A percentile compares a stretch with the other conserved stretches of the same genome.
Conservation (phyloP, 2,888 invertebrate species). For the Nephrotoma appendiculata region DNA sequence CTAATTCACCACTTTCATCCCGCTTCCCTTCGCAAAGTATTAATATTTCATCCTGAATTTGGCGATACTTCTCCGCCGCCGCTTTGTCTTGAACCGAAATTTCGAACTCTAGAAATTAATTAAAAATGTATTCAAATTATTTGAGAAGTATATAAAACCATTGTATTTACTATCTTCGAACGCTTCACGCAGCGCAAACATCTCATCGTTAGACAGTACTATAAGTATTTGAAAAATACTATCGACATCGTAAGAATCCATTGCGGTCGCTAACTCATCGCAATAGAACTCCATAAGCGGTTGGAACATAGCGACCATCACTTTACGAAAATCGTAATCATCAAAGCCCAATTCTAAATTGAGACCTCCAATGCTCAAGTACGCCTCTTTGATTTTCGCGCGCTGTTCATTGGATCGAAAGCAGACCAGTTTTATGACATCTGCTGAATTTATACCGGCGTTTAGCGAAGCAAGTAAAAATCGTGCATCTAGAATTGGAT, state of each 20-base stretch:
- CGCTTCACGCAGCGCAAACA: constrained; percentile 36
- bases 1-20: constrained; percentile 49
- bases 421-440: neutral
- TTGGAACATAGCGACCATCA: constrained; percentile 70
- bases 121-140: neutral
- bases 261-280: constrained; percentile 68
- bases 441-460: neutral
- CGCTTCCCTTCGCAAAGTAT: constrained; percentile 59
- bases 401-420: neutral
- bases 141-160: neutral
- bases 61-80: constrained; percentile 77
- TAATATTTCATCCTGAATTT: constrained; percentile 77
- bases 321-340: constrained; percentile 74
- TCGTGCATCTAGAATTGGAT: neutral
- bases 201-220: constrained; percentile 73
- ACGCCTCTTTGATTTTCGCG: neutral
- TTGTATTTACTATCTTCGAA: neutral
- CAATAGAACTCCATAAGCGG: constrained; percentile 75
- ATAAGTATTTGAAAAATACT: constrained; percentile 80
- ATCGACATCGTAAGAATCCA: constrained; percentile 71
- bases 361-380: neutral
- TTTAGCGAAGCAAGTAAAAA: neutral
- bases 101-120: constrained; percentile 30
- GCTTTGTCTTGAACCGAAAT: constrained; percentile 69
- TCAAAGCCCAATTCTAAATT: neutral